These are phyloP conservation scores for Microvelia longipes DNA, from an alignment of 1,140 invertebrate species.

Conservation along the genomic window DNA sequence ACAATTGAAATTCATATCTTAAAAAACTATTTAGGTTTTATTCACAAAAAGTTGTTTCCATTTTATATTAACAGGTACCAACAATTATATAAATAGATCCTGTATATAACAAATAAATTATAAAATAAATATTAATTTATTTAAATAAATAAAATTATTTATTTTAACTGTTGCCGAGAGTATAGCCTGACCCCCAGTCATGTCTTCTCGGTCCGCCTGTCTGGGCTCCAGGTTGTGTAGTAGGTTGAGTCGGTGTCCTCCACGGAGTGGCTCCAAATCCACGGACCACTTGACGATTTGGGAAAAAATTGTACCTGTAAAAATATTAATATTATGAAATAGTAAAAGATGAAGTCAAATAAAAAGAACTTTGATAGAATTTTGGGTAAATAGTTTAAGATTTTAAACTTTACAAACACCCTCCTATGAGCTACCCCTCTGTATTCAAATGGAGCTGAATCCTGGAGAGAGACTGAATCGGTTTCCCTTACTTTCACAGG, in stretches of 20 bases:
- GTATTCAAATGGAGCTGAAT: background rate
- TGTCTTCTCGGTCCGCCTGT: slow-evolving; percentile 33
- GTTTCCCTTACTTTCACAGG: background rate
- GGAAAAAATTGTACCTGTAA: slow-evolving; percentile 49
- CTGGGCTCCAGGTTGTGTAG: slow-evolving; percentile 25
- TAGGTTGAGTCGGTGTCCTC: slow-evolving; percentile 27
- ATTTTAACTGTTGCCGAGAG: slow-evolving; percentile 37
- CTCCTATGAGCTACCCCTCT: background rate
- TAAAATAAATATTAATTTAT: no score
- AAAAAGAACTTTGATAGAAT: background rate
- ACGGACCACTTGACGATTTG: slow-evolving; percentile 42
- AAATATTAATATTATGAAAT: slow-evolving; percentile 7
- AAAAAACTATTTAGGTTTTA: no score
- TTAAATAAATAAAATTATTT: no score
- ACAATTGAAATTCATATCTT: no score
- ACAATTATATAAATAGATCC: no score
- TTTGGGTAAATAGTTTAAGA: background rate
- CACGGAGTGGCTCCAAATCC: slow-evolving; percentile 47
- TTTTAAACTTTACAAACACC: background rate
- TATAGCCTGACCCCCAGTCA: slow-evolving; percentile 53
- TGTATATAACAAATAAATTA: no score
- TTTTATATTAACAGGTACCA: no score
- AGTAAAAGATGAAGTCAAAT: background rate
- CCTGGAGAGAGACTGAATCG: background rate
- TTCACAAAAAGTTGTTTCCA: no score